Evolutionary conservation across 2,113 vertebrate genomes (phyloP).

Genomic region (Protobothrops mucrosquamatus): DNA sequence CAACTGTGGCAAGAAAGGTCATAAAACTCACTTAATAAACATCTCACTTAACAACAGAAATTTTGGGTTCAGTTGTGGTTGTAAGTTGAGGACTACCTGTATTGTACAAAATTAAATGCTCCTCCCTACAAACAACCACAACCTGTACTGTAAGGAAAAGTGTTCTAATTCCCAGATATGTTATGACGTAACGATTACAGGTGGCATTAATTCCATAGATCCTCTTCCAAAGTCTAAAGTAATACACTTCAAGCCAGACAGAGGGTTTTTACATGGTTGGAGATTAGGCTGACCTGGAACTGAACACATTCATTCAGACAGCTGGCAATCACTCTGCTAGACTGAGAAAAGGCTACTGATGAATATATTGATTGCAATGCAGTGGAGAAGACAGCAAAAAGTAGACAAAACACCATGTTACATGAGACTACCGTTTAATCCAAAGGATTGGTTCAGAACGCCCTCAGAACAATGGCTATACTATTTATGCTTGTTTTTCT

Average conservation of each 20-base stretch:
- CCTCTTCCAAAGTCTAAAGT: background rate
- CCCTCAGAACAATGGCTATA: constrained; percentile 1
- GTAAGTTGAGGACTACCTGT: background rate
- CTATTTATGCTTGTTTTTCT: background rate
- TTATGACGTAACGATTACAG: no score
- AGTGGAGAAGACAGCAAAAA: constrained; percentile 22
- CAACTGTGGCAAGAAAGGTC: background rate
- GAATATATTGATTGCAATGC: background rate
- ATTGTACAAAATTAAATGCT: background rate
- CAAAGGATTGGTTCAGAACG: background rate
- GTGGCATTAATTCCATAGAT: background rate
- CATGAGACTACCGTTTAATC: background rate
- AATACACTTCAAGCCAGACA: no score
- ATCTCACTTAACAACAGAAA: background rate
- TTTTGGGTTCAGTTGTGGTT: background rate
- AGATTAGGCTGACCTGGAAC: background rate
- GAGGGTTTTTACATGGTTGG: background rate
- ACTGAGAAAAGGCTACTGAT: background rate
- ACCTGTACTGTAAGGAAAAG: background rate
- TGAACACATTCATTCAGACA: background rate
- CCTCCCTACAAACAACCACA: background rate
- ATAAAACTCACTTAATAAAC: background rate
- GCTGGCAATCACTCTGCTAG: background rate
- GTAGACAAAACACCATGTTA: constrained; percentile 9
- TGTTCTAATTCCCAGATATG: background rate